Base-by-base conservation (phyloP, 2,888 invertebrate genomes). In the Mystacides longicornis region DNA sequence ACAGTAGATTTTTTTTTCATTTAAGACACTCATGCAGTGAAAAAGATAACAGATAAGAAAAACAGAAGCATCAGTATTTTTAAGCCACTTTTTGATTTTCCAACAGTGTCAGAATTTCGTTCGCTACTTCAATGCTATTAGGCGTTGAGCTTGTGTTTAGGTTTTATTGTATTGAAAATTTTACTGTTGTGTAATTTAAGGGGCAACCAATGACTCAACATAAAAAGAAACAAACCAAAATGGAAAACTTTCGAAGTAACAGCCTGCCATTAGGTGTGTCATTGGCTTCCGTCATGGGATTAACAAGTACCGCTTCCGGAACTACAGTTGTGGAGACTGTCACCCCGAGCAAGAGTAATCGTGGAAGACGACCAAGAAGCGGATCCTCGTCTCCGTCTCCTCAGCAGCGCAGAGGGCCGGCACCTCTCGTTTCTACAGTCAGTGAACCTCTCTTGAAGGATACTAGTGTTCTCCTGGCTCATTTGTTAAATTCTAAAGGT, bases 401-500 rank as follows among this genome's bases (percentile, higher is more conserved):
- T 23, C 62, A 59, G 21, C 50, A 50, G 14, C 49, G 62, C 68
- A 5, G 42, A 14, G 42, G 77, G 62, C 79, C 78, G 19, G 78
- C 81, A 56, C 87, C 87, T 60, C 77, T 89, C 63, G 80, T 83
- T 64, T 81, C 86, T 64, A 85, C 88, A 47, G 82, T 83, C 55
- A 89, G 88, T 68, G 89, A 90, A 73, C 87, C 89, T 49, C 80
- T 85, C 64, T 74, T 89, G 60, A 78, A 82, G 62, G 79, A 80
- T 64, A 78, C 81, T 65, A 90, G 87, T 74, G 87, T 89, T 53
- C 80, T 88, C 68, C 79, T 93, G 58, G 91, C 92, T 48, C 91
- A 92, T 67, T 80, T 93, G 61, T 82, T 93, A 63, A 87, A 55
- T 65, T 67, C 63, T 61, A 67, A 47, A 54, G 50, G 54, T 54